phyloP scores from a whole-genome alignment of 2,113 vertebrate genomes.

The Galeopterus variegatus region DNA sequence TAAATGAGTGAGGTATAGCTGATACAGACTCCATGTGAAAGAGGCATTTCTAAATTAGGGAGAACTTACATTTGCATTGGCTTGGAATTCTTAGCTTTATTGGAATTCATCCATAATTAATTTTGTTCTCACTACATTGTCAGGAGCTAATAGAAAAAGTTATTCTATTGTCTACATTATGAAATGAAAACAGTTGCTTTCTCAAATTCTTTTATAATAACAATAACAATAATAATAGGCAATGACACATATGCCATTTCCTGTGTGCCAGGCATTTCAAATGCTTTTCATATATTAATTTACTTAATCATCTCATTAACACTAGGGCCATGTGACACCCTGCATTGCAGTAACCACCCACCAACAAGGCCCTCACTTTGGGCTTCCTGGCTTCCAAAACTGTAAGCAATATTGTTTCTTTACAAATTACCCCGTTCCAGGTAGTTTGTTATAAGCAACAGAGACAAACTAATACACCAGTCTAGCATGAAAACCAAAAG shows the following conservation, averaged over 20 bases:
- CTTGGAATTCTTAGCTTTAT: neutral
- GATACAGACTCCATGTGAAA: neutral
- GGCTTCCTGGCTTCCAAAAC: no score
- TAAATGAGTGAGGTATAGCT: neutral
- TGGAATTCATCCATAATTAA: neutral
- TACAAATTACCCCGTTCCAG: no score
- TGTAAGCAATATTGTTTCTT: no score
- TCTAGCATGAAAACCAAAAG: constrained; percentile 12
- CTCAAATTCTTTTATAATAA: neutral
- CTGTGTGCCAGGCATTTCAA: neutral
- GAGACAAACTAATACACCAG: no score
- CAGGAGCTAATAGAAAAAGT: neutral
- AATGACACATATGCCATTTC: neutral
- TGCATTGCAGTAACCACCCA: no score
- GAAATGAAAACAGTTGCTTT: neutral
- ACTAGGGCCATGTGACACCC: neutral
- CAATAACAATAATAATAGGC: neutral
- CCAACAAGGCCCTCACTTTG: no score
- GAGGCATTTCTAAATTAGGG: constrained; percentile 6
- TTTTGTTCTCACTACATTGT: neutral
- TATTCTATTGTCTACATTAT: neutral
- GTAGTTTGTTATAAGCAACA: no score
- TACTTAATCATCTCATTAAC: neutral
- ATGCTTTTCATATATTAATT: neutral
- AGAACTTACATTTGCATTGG: neutral